Evolutionary conservation across 2,113 vertebrate species (phyloP).

Genomic region (Crotophaga sulcirostris): DNA sequence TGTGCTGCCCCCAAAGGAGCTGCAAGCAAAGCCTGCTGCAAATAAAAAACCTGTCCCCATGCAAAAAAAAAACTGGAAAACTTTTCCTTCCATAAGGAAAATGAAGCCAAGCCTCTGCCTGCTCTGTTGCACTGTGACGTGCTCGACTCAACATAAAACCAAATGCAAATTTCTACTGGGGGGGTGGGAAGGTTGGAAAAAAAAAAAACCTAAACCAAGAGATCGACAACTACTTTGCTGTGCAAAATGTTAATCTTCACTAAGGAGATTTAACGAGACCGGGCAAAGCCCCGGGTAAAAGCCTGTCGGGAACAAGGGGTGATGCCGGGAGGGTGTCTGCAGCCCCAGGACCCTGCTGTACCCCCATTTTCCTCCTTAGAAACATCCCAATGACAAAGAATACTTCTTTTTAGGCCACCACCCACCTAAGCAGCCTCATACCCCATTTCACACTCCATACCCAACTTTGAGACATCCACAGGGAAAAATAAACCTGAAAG

Average conservation of each 20-base stretch:
- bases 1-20: rapidly evolving
- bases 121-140: rapidly evolving
- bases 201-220: not conserved
- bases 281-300: not conserved
- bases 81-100: rapidly evolving
- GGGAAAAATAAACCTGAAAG: not conserved
- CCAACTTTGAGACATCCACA: not conserved
- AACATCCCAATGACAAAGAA: not conserved
- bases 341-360: rapidly evolving
- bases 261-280: constrained; percentile 28
- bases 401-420: not conserved
- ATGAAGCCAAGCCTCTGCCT: rapidly evolving
- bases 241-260: constrained; percentile 22
- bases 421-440: not conserved
- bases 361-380: rapidly evolving
- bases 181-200: not conserved
- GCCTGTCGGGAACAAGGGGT: not conserved
- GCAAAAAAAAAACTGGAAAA: not conserved
- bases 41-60: not conserved
- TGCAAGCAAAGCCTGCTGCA: not conserved
- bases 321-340: not conserved
- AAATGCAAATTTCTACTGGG: not conserved
- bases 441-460: not conserved
- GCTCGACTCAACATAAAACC: not conserved
- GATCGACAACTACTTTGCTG: not conserved